These are phyloP conservation scores for Myodes glareolus DNA, from an alignment of 2,113 vertebrate genomes.

Conservation along the genomic window DNA sequence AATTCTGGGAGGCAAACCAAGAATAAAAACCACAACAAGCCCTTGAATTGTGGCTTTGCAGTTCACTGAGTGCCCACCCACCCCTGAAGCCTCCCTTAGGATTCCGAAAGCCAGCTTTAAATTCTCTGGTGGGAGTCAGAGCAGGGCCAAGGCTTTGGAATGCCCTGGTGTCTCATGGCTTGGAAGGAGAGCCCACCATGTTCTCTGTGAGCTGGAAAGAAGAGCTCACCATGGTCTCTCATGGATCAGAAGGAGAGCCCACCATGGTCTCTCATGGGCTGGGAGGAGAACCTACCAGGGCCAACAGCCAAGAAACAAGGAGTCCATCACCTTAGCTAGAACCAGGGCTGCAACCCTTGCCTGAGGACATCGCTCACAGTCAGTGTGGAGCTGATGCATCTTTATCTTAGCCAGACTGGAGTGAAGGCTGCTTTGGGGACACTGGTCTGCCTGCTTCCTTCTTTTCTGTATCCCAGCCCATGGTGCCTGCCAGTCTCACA, in stretches of 20 bases:
- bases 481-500: neutral
- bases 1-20: neutral
- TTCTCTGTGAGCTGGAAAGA: neutral
- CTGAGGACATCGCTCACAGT: accelerated
- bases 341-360: neutral
- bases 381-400: neutral
- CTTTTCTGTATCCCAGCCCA: neutral
- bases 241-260: no score
- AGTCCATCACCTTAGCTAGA: no score
- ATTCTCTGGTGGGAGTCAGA: neutral
- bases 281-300: accelerated
- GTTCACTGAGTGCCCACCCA: neutral
- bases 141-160: neutral
- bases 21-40: neutral
- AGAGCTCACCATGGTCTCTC: neutral
- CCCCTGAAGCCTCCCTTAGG: neutral
- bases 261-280: neutral
- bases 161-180: neutral
- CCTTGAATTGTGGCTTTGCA: neutral
- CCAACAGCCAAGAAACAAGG: neutral
- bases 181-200: neutral
- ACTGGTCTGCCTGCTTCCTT: neutral
- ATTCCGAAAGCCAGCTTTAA: neutral
- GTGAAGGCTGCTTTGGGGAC: neutral
- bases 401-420: neutral